Evolutionary conservation across 2,113 vertebrate species (phyloP).

Genomic region (Trinectes maculatus): DNA sequence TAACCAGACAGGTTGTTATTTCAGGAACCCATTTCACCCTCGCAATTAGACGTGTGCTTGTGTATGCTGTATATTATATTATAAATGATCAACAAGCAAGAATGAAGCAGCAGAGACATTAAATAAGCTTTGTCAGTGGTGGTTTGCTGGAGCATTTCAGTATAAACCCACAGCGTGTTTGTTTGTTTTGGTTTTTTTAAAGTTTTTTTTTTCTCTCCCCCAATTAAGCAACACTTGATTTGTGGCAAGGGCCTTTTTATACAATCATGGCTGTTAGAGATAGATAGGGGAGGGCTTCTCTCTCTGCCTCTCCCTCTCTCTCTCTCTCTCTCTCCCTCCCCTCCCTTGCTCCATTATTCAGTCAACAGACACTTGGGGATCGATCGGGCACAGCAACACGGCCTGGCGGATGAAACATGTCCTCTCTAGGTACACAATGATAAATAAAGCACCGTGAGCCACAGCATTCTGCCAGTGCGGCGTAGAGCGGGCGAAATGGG

Average conservation of each 20-base stretch:
- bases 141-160: slow-evolving; percentile 7
- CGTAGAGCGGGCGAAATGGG: slow-evolving; percentile 41
- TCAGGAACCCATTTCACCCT: slow-evolving; percentile 32
- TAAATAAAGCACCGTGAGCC: slow-evolving; percentile 80
- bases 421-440: slow-evolving; percentile 82
- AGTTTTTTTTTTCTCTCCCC: neutral
- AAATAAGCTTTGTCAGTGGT: neutral
- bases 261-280: slow-evolving; percentile 37
- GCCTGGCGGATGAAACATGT: slow-evolving; percentile 82
- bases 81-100: neutral
- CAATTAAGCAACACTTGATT: slow-evolving; percentile 40
- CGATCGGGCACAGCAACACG: slow-evolving; percentile 79
- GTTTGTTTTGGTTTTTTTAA: neutral
- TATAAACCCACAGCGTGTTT: neutral
- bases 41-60: slow-evolving; percentile 33
- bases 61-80: slow-evolving; percentile 18
- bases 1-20: slow-evolving; percentile 21
- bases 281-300: slow-evolving; percentile 28
- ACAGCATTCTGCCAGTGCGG: slow-evolving; percentile 56
- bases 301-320: slow-evolving; percentile 39
- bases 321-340: slow-evolving; percentile 30
- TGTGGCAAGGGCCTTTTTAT: slow-evolving; percentile 31
- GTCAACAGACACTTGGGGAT: slow-evolving; percentile 77
- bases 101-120: neutral
- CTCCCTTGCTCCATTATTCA: slow-evolving; percentile 80